phyloP scores from a whole-genome alignment of 2,888 invertebrate genomes.

The Toxonevra muliebris region DNA sequence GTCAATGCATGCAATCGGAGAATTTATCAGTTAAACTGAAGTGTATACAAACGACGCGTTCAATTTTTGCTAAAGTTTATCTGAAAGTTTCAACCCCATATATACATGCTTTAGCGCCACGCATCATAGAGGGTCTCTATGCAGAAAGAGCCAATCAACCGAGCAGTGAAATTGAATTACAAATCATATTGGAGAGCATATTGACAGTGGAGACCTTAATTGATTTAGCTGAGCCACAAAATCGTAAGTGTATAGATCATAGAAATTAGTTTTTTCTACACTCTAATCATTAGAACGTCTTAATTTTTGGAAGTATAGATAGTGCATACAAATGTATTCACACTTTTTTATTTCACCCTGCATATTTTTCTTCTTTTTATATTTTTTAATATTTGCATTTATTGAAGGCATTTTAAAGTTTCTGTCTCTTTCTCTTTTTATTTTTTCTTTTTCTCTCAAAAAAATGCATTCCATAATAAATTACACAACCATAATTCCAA shows the following conservation, averaged over 20 bases:
- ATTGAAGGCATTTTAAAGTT: conserved; percentile 20
- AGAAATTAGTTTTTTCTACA: no score
- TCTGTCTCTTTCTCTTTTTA: conserved; percentile 41
- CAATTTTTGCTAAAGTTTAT: conserved; percentile 79
- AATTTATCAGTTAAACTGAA: conserved; percentile 76
- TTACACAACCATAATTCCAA: conserved; percentile 36
- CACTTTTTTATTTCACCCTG: no score
- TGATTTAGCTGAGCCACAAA: conserved; percentile 76
- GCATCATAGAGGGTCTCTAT: conserved; percentile 79
- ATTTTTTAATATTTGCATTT: not conserved
- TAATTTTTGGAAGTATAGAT: no score
- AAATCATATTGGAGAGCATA: conserved; percentile 77
- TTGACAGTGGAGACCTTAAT: conserved; percentile 79
- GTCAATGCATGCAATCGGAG: conserved; percentile 79
- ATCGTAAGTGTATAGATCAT: conserved; percentile 71
- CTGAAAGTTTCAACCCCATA: conserved; percentile 78
- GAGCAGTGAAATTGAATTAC: conserved; percentile 74
- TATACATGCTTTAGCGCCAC: conserved; percentile 82
- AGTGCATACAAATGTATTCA: no score
- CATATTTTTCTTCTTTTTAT: conserved; percentile 13
- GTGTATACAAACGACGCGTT: conserved; percentile 80
- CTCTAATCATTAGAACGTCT: no score
- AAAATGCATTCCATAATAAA: conserved; percentile 37
- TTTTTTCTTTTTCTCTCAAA: conserved; percentile 49
- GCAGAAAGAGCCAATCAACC: conserved; percentile 71